A percentile compares a stretch with the other conserved stretches of the same genome.
Evolutionary conservation across 2,113 vertebrate species (phyloP).

Genomic region (Platysteira castanea): DNA sequence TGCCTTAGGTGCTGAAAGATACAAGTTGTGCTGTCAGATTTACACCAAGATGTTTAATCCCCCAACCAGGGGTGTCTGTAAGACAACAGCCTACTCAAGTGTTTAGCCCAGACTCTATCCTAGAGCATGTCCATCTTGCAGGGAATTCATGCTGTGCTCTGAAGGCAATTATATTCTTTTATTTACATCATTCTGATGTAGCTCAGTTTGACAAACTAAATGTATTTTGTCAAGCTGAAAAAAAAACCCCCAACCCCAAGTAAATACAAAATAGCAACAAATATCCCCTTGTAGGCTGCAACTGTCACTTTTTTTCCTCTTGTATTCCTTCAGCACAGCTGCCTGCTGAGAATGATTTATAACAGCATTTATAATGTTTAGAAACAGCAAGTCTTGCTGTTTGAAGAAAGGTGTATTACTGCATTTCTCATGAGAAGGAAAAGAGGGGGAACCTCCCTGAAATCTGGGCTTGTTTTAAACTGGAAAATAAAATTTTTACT

Average conservation of each 20-base stretch:
- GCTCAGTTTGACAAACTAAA: not conserved
- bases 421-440: not conserved
- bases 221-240: not conserved
- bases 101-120: not conserved
- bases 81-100: not conserved
- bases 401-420: not conserved
- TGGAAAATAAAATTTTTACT: not conserved
- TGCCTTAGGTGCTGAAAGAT: not conserved
- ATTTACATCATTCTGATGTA: not conserved
- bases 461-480: not conserved
- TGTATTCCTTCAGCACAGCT: not conserved
- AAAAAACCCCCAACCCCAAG: not conserved
- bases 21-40: not conserved
- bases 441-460: not conserved
- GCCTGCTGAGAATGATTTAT: not conserved
- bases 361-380: not conserved
- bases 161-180: not conserved
- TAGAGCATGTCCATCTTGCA: not conserved
- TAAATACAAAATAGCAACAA: not conserved
- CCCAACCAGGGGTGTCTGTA: not conserved
- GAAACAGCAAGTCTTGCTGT: not conserved
- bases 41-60: not conserved
- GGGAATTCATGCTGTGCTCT: not conserved
- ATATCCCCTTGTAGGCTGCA: not conserved
- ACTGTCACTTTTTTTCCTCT: not conserved